Conservation (phyloP, 2,797 vertebrate genomes). For the Cirrhinus mrigala region DNA sequence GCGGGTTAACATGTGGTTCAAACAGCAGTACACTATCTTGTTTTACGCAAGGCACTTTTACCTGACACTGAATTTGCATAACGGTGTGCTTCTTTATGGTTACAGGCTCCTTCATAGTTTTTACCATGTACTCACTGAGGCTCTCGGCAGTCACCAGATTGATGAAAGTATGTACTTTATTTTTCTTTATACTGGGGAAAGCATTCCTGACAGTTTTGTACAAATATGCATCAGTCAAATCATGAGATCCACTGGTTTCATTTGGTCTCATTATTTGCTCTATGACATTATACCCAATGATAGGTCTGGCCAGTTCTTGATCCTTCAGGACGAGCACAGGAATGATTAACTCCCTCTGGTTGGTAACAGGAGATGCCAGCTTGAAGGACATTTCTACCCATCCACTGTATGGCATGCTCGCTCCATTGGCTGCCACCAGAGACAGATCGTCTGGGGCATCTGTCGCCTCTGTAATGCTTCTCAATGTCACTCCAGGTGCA, state of each 20-base stretch:
- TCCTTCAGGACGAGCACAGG: conserved; percentile 36
- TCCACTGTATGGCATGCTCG: neutral
- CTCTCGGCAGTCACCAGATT: neutral
- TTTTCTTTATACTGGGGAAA: conserved; percentile 7
- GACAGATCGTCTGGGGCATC: neutral
- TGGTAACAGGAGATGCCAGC: neutral
- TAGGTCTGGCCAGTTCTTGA: conserved; percentile 17
- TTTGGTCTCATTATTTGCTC: conserved; percentile 28
- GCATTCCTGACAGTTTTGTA: conserved; percentile 1
- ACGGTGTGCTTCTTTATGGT: neutral
- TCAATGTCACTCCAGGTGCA: no score
- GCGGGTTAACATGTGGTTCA: conserved; percentile 20
- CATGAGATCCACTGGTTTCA: neutral
- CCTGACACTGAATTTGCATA: neutral
- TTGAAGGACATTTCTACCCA: neutral
- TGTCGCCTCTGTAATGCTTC: no score
- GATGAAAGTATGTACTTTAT: neutral
- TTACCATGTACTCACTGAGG: neutral
- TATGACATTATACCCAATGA: conserved; percentile 53
- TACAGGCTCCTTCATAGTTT: neutral
- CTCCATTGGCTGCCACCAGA: neutral
- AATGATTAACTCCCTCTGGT: neutral
- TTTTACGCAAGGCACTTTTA: neutral
- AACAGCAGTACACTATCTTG: conserved; percentile 5
- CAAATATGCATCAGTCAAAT: neutral